These are phyloP conservation scores for Macrosteles quadrilineatus DNA, from an alignment of 1,140 invertebrate genomes.

Conservation along the genomic window DNA sequence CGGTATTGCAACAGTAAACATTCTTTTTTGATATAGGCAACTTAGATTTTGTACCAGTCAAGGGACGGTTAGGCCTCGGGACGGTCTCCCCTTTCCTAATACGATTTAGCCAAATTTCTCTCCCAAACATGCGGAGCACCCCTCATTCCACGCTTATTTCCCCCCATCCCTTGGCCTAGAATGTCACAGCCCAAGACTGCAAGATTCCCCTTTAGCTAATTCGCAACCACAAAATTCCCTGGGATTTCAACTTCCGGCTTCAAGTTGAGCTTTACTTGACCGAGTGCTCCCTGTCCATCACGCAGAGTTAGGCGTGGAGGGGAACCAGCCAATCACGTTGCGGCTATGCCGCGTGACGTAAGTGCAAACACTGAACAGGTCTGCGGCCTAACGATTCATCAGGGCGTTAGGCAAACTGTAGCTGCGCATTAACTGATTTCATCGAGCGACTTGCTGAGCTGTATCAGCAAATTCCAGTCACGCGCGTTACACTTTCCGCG, in stretches of 20 bases:
- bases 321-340: too few species aligned
- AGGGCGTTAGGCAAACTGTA: too few species aligned
- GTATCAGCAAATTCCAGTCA: too few species aligned
- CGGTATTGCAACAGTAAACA: not conserved
- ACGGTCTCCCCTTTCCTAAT: not conserved
- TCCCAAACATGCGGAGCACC: not conserved
- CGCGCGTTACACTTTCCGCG: too few species aligned
- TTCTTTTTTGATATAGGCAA: not conserved
- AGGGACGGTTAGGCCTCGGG: not conserved
- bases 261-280: not conserved
- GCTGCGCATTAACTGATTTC: too few species aligned
- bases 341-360: too few species aligned
- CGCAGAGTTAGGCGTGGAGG: too few species aligned
- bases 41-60: not conserved
- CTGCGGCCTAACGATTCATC: not conserved
- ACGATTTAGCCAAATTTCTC: not conserved
- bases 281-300: too few species aligned
- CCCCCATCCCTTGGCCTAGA: not conserved
- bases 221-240: not conserved
- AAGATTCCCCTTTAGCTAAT: too few species aligned
- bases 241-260: not conserved
- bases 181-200: not conserved
- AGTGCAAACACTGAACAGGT: not conserved
- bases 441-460: too few species aligned
- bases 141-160: not conserved